These are phyloP conservation scores for Sylvia borin DNA, from an alignment of 2,797 vertebrate species.

Conservation along the genomic window DNA sequence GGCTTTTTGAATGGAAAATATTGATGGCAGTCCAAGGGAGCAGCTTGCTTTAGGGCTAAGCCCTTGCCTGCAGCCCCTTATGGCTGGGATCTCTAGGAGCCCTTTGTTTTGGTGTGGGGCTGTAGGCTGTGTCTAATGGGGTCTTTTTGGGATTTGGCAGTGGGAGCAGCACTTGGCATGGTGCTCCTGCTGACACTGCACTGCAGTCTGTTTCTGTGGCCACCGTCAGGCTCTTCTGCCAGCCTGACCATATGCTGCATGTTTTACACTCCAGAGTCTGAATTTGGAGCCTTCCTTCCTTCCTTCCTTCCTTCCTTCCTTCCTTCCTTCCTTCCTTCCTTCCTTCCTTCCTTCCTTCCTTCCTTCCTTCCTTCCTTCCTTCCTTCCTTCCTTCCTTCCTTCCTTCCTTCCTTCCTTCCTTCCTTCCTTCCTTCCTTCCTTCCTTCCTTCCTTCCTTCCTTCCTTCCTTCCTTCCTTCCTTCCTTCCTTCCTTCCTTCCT, in stretches of 20 bases:
- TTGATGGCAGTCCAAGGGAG: background rate
- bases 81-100: background rate
- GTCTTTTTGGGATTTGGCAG: background rate
- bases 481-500: no score
- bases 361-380: background rate
- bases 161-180: background rate
- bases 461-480: no score
- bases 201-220: background rate
- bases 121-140: background rate
- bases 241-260: constrained; percentile 17
- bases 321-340: background rate
- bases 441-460: no score
- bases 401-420: no score
- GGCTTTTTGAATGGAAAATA: background rate
- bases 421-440: background rate
- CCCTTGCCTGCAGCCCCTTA: background rate
- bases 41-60: background rate
- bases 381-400: no score
- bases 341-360: background rate
- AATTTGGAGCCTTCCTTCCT: background rate
- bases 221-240: background rate
- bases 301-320: background rate
- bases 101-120: background rate
- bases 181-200: background rate
- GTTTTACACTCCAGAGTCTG: background rate